Evolutionary conservation across 2,888 invertebrate species (phyloP).

Genomic region (Shargacucullia verbasci): DNA sequence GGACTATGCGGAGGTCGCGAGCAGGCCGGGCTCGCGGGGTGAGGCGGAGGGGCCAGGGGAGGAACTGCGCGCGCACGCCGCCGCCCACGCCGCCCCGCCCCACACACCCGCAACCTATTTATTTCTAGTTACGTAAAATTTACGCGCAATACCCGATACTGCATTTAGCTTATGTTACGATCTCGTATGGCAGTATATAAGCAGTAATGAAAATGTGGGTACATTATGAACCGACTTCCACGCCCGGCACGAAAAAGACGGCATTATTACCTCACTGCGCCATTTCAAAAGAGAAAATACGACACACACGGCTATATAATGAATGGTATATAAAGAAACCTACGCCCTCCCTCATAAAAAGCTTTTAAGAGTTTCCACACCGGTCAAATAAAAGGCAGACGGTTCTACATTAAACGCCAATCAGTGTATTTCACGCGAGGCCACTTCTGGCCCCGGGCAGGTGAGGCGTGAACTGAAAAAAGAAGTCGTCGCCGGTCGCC

Average conservation of each 20-base stretch:
- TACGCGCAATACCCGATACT: slow-evolving; percentile 88
- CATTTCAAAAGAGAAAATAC: slow-evolving; percentile 40
- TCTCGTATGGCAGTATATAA: slow-evolving; percentile 63
- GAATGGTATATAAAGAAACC: slow-evolving; percentile 56
- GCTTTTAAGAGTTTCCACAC: slow-evolving; percentile 58
- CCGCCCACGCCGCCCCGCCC: slow-evolving; percentile 86
- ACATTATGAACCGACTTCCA: slow-evolving; percentile 37
- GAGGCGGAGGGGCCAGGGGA: slow-evolving; percentile 62
- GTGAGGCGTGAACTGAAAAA: slow-evolving; percentile 84
- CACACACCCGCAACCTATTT: slow-evolving; percentile 89
- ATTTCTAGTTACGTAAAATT: slow-evolving; percentile 89
- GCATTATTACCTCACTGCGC: slow-evolving; percentile 15
- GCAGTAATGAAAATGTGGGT: slow-evolving; percentile 57
- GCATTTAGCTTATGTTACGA: slow-evolving; percentile 84
- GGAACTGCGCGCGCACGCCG: slow-evolving; percentile 78
- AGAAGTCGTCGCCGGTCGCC: slow-evolving; percentile 69
- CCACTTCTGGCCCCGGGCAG: slow-evolving; percentile 76
- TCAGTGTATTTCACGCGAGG: slow-evolving; percentile 78
- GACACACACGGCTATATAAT: slow-evolving; percentile 41
- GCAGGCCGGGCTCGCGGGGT: slow-evolving; percentile 67
- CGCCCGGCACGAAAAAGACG: slow-evolving; percentile 19
- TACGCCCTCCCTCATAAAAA: slow-evolving; percentile 60
- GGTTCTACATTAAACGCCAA: slow-evolving; percentile 78
- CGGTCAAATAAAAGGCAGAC: slow-evolving; percentile 69
- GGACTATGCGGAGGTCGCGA: slow-evolving; percentile 76